Evolutionary conservation across 2,797 vertebrate genomes (phyloP), one percentile per base, ranked within the genome.

Genomic region (Mastacembelus armatus): DNA sequence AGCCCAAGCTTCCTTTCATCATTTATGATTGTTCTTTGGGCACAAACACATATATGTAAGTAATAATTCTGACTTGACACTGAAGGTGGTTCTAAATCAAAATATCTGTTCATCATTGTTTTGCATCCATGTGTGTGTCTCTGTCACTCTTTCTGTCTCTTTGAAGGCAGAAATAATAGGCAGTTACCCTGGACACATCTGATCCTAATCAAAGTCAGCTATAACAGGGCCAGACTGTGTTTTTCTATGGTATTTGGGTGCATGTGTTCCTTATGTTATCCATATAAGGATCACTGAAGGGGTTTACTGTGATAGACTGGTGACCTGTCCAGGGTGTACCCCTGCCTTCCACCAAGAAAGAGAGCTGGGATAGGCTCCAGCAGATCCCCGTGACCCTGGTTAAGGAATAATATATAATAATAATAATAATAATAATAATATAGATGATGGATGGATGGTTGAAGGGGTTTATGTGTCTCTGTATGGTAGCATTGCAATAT

Each of bases 1-100:
- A 69, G 29, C 58, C 39, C 29, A 15, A 16, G 29, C 62, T 81
- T 73, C 73, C 78, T 74, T 84, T 85, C 59, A 78, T 81, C 69
- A 35, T 80, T 76, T 84, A 71, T 30, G 7, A 36, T 14, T 24
- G 10, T 59, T 60, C 15, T 48, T n/a, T 57, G 10, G 27, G 11
- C 29, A n/a, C 51, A 45, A 45, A 35, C 71, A 42, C 55, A 64
- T 59, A 36, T 15, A 19, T 33, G 22, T 18, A 33, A 40, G 42
- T n/a, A 52, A 36, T 42, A 36, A 35, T 32, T 78, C 50, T 74
- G 77, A 50, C 50, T 68, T 3, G 1, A 78, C 58, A 42, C 26
- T 35, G 47, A 75, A 66, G 39, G 30, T 47, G 9, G 55, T 29
- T 6, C 49, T 19, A 29, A 60, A 59, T 85, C 36, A n/a, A 65